These are phyloP conservation scores for Lordiphosa mommai DNA, from an alignment of 1,140 invertebrate species.

Conservation along the genomic window DNA sequence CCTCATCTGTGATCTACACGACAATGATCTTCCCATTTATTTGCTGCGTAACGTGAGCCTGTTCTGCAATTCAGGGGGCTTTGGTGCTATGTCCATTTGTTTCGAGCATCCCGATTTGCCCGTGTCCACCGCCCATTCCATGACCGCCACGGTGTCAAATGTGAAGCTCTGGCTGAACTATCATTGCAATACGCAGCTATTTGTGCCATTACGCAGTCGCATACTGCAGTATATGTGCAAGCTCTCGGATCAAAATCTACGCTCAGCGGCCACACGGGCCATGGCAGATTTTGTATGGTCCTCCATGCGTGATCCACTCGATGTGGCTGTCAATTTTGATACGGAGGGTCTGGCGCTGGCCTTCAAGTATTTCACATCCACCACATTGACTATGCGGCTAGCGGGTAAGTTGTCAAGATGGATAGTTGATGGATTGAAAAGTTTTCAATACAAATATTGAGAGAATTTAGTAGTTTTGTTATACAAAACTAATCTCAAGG, in stretches of 20 bases:
- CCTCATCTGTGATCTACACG: slow-evolving; percentile 94
- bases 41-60: slow-evolving; percentile 93
- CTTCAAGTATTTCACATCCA: slow-evolving; percentile 96
- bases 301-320: slow-evolving; percentile 93
- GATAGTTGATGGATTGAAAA: too few species aligned
- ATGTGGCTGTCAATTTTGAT: slow-evolving; percentile 92
- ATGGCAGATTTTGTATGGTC: slow-evolving; percentile 98
- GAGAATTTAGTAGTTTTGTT: too few species aligned
- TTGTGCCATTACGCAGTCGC: slow-evolving; percentile 90
- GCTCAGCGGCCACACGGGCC: slow-evolving; percentile 90
- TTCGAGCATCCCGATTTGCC: slow-evolving; percentile 92
- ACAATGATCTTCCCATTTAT: slow-evolving; percentile 94
- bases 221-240: slow-evolving; percentile 96
- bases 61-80: slow-evolving; percentile 94
- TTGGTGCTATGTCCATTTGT: slow-evolving; percentile 90
- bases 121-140: slow-evolving; percentile 92
- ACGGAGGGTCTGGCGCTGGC: slow-evolving; percentile 93
- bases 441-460: too few species aligned
- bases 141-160: slow-evolving; percentile 94
- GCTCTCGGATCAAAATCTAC: slow-evolving; percentile 93
- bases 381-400: slow-evolving; percentile 94
- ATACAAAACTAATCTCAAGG: too few species aligned
- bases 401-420: too few species aligned
- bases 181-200: slow-evolving; percentile 91
- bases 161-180: slow-evolving; percentile 97